A percentile compares a stretch with the other conserved stretches of the same genome.
phyloP scores from a whole-genome alignment of 2,888 invertebrate species.

The Tuberolachnus salignus region DNA sequence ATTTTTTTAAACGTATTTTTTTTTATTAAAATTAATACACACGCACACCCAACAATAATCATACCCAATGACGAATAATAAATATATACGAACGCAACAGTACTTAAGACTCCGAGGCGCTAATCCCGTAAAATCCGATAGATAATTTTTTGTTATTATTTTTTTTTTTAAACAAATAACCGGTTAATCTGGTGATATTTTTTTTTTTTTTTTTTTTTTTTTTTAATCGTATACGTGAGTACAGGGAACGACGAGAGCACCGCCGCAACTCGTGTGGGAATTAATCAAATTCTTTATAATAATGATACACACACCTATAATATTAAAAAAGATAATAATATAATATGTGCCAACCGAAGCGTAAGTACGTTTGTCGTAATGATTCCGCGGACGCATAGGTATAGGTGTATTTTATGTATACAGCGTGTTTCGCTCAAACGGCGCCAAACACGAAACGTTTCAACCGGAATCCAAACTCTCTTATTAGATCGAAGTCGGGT shows the following conservation, averaged over 20 bases:
- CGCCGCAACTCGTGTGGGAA: conserved; percentile 16
- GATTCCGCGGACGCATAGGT: no score
- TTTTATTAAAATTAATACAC: background rate
- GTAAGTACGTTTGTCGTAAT: background rate
- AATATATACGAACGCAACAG: background rate
- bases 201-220: no score
- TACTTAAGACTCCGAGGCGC: background rate
- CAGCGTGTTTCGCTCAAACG: no score
- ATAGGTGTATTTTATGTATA: no score
- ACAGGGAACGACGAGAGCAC: background rate
- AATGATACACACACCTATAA: background rate
- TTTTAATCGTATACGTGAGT: background rate
- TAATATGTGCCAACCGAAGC: no score
- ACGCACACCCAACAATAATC: background rate
- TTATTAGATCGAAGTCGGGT: no score
- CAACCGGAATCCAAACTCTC: no score
- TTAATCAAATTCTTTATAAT: conserved; percentile 22
- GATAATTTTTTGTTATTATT: background rate
- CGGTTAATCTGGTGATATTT: conserved; percentile 46
- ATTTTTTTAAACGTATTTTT: no score
- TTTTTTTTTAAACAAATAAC: conserved; percentile 23
- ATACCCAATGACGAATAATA: no score
- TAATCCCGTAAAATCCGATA: conserved; percentile 43
- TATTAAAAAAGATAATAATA: no score
- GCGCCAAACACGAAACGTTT: no score